phyloP scores from a whole-genome alignment of 2,797 vertebrate species.

The Molothrus ater region DNA sequence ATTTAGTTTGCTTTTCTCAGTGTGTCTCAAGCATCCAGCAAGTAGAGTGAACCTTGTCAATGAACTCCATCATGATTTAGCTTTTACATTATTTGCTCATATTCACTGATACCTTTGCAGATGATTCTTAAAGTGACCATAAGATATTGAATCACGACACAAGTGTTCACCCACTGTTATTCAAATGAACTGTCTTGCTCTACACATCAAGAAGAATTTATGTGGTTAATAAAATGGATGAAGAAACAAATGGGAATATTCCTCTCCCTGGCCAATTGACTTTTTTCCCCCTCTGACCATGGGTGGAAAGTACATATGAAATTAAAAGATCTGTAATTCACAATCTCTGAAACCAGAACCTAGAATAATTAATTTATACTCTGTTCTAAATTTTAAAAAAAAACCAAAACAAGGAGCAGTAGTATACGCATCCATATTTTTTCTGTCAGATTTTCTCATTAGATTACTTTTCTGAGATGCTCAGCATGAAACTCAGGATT shows the following conservation, averaged over 20 bases:
- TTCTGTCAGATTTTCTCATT: background rate
- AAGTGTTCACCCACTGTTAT: background rate
- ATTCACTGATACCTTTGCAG: background rate
- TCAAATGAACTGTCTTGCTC: background rate
- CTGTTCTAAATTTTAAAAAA: background rate
- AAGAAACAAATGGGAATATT: background rate
- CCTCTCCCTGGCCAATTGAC: background rate
- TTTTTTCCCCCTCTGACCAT: too few relatives aligned
- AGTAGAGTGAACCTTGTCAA: background rate
- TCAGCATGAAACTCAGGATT: background rate
- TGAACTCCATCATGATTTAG: background rate
- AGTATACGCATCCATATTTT: background rate
- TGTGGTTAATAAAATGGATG: background rate
- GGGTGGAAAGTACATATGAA: background rate
- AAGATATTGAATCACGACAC: background rate
- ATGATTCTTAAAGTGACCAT: background rate
- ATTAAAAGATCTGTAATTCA: background rate
- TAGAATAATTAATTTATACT: background rate
- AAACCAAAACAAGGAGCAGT: background rate
- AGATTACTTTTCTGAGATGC: background rate
- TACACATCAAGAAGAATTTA: background rate
- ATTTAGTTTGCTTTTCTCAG: background rate
- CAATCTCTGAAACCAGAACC: background rate
- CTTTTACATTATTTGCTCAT: background rate
- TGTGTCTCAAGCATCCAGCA: background rate